Evolutionary conservation across 1,140 invertebrate genomes (phyloP), one percentile per base, ranked within the genome.

Genomic region (Patella vulgata): DNA sequence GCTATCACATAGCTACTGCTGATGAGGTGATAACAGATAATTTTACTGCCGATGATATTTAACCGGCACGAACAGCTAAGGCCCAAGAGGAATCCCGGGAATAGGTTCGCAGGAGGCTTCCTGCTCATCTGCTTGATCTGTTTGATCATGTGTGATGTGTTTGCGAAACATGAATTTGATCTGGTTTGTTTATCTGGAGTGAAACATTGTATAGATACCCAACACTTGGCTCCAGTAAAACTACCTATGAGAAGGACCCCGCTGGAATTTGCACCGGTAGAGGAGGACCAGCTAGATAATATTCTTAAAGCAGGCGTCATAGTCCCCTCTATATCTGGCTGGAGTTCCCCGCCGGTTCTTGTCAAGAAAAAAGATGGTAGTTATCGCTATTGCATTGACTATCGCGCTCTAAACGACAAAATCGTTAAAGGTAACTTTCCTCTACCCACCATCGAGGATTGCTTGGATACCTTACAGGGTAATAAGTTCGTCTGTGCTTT

Each of bases 311-410:
- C 53, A 4, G 61, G 63, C 2, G 47, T 75, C 0, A 71, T 74
- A 17, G 27, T 50, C 21, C 58, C 58, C 12, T 53, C 43, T 25
- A 47, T 9, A 4, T 68, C 64, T 0, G 28, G 62, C 11, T 72
- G 73, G 73, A 42, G 61, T n/a, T 70, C 68, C 19, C 51, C 58
- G 12, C 48, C 60, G 27, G 68, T 77, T 0, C 46, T 78, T 11
- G 51, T 75, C 4, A 88, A 88, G 50, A 90, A 89, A 55, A 86
- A 87, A 42, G 73, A 87, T 77, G 80, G 85, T 53, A 33, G 73
- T 46, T 52, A 78, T 23, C 66, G 84, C 50, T 67, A 86, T 63
- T 86, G 81, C 61, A 63, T 87, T 0, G 86, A 88, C 71, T 88
- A 79, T 68, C 50, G 86, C 28, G 39, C 47, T 17, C 39, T 88